Base-by-base conservation (phyloP, 2,797 vertebrate genomes). In the Staurois parvus region DNA sequence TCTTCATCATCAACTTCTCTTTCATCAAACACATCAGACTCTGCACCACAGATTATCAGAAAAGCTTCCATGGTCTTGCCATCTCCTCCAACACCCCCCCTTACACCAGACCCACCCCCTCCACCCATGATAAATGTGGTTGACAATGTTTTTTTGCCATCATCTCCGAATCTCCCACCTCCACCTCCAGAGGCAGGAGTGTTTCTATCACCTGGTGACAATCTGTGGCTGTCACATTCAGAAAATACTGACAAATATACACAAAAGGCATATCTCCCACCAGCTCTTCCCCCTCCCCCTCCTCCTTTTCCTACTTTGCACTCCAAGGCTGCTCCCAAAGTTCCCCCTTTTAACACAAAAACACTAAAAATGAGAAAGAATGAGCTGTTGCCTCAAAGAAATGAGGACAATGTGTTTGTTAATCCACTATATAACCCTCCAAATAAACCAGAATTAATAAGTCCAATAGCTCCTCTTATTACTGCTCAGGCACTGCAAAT, bases 1-100 rank as follows among this genome's bases (percentile, higher is more conserved):
- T 99, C 98, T 84, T 99, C 98, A 0, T 99, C 98, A 0, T 99
- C 97, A 68, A 98, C 98, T 2, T 99, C 98, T 1, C 96, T 99
- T 28, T 99, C 98, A 85, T 99, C 98, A 15, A 99, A 95, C 87
- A 96, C 97, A 17, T 99, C 97, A 0, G 96, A 97, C 34, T 97
- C 98, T 76, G 92, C 96, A 8, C 91, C 87, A 10, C 86, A 92
- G 13, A 91, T 82, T 0, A 2, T 89, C 76, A 95, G 89, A 89
- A 94, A 91, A 83, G 7, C 73, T n/a, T 91, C 91, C 1, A 45
- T 88, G 0, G 5, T 77, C 2, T 13, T 82, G 37, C 89, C 85
- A 29, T 83, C 91, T 3, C 90, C 91, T 88, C 92, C 93, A 87
- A 90, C 91, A 3, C 85, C 85, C 3, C 86, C 93, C 42, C 79